Conservation (phyloP, 2,888 invertebrate genomes). For the Eugnorisma glareosa region DNA sequence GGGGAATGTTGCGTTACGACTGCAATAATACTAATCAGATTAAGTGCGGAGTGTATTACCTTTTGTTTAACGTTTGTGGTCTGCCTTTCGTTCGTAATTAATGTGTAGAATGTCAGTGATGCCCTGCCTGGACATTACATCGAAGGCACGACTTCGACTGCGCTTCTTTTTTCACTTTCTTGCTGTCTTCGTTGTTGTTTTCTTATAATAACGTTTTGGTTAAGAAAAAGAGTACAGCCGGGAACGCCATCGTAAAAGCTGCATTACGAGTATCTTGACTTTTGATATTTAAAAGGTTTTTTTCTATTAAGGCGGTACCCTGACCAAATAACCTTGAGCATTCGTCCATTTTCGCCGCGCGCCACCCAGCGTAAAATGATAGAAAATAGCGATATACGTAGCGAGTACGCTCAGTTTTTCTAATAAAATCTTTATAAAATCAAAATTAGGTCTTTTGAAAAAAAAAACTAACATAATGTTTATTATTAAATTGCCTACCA, state of each 20-base stretch:
- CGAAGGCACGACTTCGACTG: constrained; percentile 65
- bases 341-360: no score
- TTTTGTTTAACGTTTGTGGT: constrained; percentile 80
- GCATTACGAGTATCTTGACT: constrained; percentile 17
- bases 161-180: constrained; percentile 60
- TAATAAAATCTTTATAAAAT: no score
- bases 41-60: constrained; percentile 82
- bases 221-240: constrained; percentile 31
- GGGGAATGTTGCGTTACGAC: constrained; percentile 83
- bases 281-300: no score
- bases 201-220: constrained; percentile 54
- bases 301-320: no score
- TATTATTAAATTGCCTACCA: no score
- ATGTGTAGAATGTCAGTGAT: constrained; percentile 73
- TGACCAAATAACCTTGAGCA: no score
- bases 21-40: constrained; percentile 88
- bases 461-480: no score
- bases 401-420: no score
- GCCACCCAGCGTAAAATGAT: no score
- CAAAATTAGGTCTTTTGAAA: no score
- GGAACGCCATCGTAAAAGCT: constrained; percentile 24
- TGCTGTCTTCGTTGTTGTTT: constrained; percentile 45
- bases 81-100: constrained; percentile 81
- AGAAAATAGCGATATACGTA: no score
- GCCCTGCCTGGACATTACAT: constrained; percentile 63